Percentiles rank a stretch among this genome's conserved stretches.
Conservation (phyloP, 2,888 invertebrate species). For the Chymomyza fuscimana region DNA sequence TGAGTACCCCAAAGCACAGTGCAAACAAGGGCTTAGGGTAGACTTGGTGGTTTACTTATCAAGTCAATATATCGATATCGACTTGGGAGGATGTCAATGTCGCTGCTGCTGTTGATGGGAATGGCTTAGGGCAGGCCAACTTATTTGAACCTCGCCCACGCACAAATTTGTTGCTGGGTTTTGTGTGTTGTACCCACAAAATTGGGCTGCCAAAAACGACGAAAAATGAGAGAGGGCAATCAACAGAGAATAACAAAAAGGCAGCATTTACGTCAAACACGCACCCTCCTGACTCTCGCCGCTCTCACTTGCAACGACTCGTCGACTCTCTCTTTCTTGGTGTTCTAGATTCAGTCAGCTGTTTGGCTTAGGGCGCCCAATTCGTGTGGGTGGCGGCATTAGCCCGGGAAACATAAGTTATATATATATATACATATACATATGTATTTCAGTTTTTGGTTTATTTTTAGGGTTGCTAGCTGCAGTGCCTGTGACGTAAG, state of each 20-base stretch:
- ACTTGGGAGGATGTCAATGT: no score
- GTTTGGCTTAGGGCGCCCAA: neutral
- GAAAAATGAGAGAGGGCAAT: neutral
- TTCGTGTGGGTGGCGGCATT: constrained; percentile 1
- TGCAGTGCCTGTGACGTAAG: constrained; percentile 8
- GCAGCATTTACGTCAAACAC: constrained; percentile 1
- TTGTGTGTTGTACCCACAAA: neutral
- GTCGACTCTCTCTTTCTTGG: no score
- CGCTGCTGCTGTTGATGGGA: no score
- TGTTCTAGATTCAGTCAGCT: neutral
- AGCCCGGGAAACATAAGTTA: neutral
- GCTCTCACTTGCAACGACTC: neutral
- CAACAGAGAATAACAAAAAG: neutral
- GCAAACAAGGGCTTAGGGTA: no score
- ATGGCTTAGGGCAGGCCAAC: neutral
- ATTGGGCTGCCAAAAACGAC: neutral
- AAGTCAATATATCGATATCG: no score
- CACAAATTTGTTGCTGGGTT: neutral
- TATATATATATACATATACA: neutral
- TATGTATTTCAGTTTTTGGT: neutral
- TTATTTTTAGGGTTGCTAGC: neutral
- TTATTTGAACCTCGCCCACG: constrained; percentile 7
- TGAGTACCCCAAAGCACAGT: no score
- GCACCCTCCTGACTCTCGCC: neutral
- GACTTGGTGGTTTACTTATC: no score